Evolutionary conservation across 2,888 invertebrate species (phyloP).

Genomic region (Tenthredo amoena): DNA sequence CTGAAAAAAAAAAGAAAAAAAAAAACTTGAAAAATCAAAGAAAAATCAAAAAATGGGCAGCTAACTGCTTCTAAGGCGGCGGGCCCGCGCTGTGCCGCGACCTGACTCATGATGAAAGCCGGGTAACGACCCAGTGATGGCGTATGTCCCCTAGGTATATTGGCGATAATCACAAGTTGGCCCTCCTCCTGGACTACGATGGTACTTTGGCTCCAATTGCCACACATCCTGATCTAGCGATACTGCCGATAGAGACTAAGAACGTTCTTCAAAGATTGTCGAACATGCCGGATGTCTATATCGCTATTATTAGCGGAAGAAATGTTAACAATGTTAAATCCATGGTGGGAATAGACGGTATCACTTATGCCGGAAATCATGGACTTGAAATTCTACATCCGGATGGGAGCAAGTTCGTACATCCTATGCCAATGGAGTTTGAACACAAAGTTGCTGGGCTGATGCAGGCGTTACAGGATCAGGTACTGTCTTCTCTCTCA

Average conservation of each 20-base stretch:
- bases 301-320: conserved; percentile 92
- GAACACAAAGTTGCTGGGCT: conserved; percentile 89
- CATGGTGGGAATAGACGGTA: conserved; percentile 95
- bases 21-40: neutral
- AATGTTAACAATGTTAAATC: conserved; percentile 93
- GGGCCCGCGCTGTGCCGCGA: conserved; percentile 73
- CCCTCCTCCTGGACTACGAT: conserved; percentile 91
- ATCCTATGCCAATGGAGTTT: conserved; percentile 93
- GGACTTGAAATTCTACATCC: conserved; percentile 94
- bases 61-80: conserved; percentile 59
- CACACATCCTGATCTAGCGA: conserved; percentile 94
- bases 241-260: conserved; percentile 90
- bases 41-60: conserved; percentile 13
- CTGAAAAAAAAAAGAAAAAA: conserved; percentile 12
- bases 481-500: conserved; percentile 77
- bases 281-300: conserved; percentile 92
- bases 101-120: conserved; percentile 74
- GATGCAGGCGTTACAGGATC: conserved; percentile 89
- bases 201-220: conserved; percentile 94
- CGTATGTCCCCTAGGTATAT: conserved; percentile 84
- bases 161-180: conserved; percentile 91
- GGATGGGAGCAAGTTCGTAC: conserved; percentile 93
- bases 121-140: conserved; percentile 75
- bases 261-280: conserved; percentile 90
- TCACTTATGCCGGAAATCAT: conserved; percentile 94